phyloP scores from a whole-genome alignment of 2,888 invertebrate genomes.

The Hirtodrosophila alboralis region DNA sequence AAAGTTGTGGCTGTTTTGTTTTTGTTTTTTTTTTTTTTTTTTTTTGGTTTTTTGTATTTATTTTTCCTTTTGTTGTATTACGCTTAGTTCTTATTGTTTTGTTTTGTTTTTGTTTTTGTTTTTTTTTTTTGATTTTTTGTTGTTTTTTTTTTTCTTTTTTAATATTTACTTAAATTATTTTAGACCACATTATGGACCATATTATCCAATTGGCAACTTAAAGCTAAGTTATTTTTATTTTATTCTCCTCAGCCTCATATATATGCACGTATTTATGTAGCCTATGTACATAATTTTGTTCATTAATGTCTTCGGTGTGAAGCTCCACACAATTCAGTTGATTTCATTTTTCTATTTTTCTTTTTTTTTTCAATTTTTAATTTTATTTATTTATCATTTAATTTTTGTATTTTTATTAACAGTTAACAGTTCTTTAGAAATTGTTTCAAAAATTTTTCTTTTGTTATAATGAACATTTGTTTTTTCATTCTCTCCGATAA shows the following conservation, averaged over 20 bases:
- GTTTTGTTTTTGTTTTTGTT: conserved; percentile 18
- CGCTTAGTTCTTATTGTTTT: conserved; percentile 43
- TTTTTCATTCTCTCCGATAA: conserved; percentile 35
- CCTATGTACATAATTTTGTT: too few relatives aligned
- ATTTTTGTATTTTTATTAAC: conserved; percentile 54
- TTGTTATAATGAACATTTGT: conserved; percentile 59
- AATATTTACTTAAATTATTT: conserved; percentile 56
- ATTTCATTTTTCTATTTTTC: conserved; percentile 5
- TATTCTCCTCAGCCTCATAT: conserved; percentile 59
- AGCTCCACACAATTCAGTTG: conserved; percentile 42
- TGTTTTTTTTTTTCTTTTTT: conserved; percentile 20
- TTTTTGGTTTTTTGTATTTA: conserved; percentile 5
- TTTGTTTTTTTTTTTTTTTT: conserved; percentile 11
- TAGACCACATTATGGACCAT: conserved; percentile 60
- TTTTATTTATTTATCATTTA: conserved; percentile 31
- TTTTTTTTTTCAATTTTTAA: conserved; percentile 9
- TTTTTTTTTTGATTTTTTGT: conserved; percentile 5
- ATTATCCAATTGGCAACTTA: conserved; percentile 66
- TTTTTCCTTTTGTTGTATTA: conserved; percentile 26
- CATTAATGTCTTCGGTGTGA: conserved; percentile 36
- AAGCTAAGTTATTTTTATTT: conserved; percentile 41
- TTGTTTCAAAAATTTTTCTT: conserved; percentile 54
- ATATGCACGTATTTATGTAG: too few relatives aligned
- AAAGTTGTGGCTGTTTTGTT: conserved; percentile 52
- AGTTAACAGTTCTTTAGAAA: conserved; percentile 70